phyloP scores from a whole-genome alignment of 2,113 vertebrate genomes.

The Microtus ochrogaster region DNA sequence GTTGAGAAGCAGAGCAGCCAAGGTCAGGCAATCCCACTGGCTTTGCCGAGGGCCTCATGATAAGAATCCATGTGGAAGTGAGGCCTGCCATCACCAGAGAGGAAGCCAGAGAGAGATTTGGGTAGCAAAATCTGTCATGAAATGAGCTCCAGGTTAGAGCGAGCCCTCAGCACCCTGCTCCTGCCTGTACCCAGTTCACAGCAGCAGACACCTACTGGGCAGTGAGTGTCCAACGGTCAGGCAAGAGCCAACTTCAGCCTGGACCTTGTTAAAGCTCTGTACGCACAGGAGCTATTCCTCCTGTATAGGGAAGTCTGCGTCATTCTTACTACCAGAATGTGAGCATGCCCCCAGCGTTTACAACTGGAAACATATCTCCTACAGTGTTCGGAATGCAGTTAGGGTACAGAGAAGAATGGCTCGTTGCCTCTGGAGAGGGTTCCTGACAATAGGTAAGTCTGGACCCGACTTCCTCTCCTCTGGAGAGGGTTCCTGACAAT shows the following conservation, averaged over 20 bases:
- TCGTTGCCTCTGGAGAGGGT: no score
- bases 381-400: no score
- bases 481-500: no score
- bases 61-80: not conserved
- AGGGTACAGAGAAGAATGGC: no score
- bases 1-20: not conserved
- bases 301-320: not conserved
- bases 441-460: no score
- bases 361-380: not conserved
- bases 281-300: no score
- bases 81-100: not conserved
- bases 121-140: not conserved
- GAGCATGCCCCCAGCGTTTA: not conserved
- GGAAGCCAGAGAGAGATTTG: no score
- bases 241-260: not conserved
- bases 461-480: no score
- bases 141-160: not conserved
- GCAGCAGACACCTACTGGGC: not conserved
- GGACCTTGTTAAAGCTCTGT: not conserved
- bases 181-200: not conserved
- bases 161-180: not conserved
- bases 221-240: not conserved
- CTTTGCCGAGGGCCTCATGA: not conserved
- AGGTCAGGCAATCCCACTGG: not conserved
- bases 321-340: not conserved